phyloP scores from a whole-genome alignment of 2,113 vertebrate species.

The Anguilla japonica region DNA sequence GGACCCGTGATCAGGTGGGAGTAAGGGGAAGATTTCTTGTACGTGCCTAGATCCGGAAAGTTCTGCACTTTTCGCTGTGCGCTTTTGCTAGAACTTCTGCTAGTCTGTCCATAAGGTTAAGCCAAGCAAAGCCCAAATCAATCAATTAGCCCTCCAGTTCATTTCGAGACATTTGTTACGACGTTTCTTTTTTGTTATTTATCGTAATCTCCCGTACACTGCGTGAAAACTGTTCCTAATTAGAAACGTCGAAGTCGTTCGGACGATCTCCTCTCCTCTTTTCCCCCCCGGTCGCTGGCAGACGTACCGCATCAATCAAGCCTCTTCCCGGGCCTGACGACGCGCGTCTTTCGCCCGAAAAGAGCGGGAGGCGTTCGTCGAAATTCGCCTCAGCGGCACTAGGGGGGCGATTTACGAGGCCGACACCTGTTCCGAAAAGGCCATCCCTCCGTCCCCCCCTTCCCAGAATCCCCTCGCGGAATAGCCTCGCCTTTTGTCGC shows the following conservation, averaged over 20 bases:
- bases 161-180: neutral
- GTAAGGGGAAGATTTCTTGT: neutral
- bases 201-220: neutral
- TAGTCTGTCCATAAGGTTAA: neutral
- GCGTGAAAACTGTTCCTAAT: neutral
- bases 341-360: neutral
- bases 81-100: neutral
- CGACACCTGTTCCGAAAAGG: constrained; percentile 18
- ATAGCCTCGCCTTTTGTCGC: neutral
- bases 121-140: neutral
- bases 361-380: constrained; percentile 6
- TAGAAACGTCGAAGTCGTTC: constrained; percentile 8
- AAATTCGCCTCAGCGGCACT: constrained; percentile 10
- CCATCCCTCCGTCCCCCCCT: constrained; percentile 9
- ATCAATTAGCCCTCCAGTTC: neutral
- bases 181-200: neutral
- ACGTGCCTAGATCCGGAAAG: neutral
- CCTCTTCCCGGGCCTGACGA: neutral
- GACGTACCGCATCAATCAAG: neutral
- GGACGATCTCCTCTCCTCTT: neutral
- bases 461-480: constrained; percentile 11
- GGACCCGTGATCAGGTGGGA: neutral
- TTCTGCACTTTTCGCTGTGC: neutral
- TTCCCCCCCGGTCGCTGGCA: neutral
- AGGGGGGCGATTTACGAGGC: constrained; percentile 15